Percentiles rank a stretch among this genome's conserved stretches.
Evolutionary conservation across 2,113 vertebrate species (phyloP).

Genomic region (Catharus fuscescens): DNA sequence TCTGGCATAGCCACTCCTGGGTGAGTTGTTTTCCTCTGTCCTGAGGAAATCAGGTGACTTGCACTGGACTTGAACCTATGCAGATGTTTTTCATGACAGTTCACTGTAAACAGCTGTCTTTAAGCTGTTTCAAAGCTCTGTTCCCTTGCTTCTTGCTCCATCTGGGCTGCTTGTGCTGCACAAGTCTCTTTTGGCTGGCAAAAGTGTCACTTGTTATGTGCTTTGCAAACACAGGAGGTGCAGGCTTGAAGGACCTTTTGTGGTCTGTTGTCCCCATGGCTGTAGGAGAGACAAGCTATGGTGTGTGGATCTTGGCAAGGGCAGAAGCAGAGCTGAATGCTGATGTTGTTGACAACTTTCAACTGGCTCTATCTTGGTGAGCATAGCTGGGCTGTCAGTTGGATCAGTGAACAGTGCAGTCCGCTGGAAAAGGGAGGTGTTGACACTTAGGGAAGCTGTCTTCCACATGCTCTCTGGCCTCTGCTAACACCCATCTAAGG

Average conservation of each 20-base stretch:
- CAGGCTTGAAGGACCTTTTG: not conserved
- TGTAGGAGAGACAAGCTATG: rapidly evolving
- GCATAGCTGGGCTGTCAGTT: not conserved
- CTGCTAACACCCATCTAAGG: not conserved
- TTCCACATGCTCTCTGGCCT: not conserved
- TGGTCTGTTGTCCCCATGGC: not conserved
- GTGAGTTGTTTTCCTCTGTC: not conserved
- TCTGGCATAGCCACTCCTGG: not conserved
- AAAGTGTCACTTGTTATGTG: rapidly evolving
- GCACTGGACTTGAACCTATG: not conserved
- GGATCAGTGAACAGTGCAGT: not conserved
- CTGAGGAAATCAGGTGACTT: not conserved
- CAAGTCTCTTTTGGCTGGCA: not conserved
- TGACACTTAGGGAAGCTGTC: not conserved
- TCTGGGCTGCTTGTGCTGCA: not conserved
- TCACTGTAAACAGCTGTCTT: not conserved
- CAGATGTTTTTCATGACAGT: not conserved
- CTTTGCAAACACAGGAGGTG: not conserved
- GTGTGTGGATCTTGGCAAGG: not conserved
- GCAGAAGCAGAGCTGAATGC: not conserved
- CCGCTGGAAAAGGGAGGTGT: not conserved
- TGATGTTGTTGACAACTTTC: not conserved
- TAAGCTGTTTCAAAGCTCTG: not conserved
- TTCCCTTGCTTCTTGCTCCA: not conserved
- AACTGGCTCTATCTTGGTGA: not conserved